phyloP scores from a whole-genome alignment of 1,140 invertebrate species.

The Sitophilus oryzae region DNA sequence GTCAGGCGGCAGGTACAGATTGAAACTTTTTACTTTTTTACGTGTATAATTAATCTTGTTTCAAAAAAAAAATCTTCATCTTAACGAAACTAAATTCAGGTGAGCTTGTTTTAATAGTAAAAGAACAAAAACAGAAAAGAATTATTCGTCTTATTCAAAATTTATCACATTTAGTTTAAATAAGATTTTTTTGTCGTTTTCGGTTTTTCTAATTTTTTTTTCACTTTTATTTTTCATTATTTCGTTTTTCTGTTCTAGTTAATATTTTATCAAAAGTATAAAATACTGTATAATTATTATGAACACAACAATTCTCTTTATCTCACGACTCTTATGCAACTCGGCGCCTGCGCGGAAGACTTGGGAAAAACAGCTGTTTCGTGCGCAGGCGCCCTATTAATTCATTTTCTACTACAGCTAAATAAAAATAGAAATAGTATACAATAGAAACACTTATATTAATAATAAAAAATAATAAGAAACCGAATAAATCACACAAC shows the following conservation, averaged over 20 bases:
- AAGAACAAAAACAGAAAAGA: slow-evolving; percentile 10
- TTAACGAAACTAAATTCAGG: slow-evolving; percentile 12
- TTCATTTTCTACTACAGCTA: slow-evolving; percentile 1
- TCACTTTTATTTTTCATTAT: not conserved
- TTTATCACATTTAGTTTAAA: slow-evolving; percentile 24
- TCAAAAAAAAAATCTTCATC: no score
- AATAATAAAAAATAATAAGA: slow-evolving; percentile 18
- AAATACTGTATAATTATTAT: slow-evolving; percentile 46
- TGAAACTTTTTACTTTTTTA: no score
- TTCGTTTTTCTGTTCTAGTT: slow-evolving; percentile 27
- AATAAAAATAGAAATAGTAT: slow-evolving; percentile 18
- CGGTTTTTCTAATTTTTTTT: slow-evolving; percentile 13
- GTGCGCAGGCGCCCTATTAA: slow-evolving; percentile 13
- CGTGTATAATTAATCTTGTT: no score
- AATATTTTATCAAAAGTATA: slow-evolving; percentile 45
- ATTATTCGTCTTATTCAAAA: slow-evolving; percentile 25
- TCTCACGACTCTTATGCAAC: slow-evolving; percentile 38
- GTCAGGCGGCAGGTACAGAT: slow-evolving; percentile 38
- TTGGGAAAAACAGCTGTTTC: slow-evolving; percentile 21
- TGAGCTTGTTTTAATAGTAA: not conserved
- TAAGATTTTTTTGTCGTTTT: slow-evolving; percentile 18
- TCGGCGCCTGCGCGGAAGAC: slow-evolving; percentile 34
- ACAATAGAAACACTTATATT: slow-evolving; percentile 22
- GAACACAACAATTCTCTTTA: slow-evolving; percentile 46
- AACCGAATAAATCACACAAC: slow-evolving; percentile 6